Evolutionary conservation across 2,797 vertebrate species (phyloP), one percentile per base, ranked within the genome.

Genomic region (Astyanax mexicanus): DNA sequence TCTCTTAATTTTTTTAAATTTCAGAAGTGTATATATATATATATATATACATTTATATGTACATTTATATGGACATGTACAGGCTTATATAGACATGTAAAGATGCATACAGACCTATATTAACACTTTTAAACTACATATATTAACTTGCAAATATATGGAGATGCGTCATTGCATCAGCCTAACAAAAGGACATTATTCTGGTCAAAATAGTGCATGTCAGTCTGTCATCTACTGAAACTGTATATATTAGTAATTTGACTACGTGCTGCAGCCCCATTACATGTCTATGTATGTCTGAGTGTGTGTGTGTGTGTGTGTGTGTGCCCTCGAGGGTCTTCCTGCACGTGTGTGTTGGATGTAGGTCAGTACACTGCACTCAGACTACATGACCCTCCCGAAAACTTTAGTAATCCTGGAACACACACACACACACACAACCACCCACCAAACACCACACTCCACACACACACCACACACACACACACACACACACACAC

Each of bases 391-490:
- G 32, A 25, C 64, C 55, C n/a, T 45, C 45, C 35, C 4, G 21
- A 45, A 40, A 45, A 44, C 35, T 62, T 21, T 21, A 68, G 15
- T 29, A 38, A 54, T 40, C 27, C 49, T 15, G 32, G n/a, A 40
- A 58, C 38, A 51, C 40, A 60, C 51, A 35, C 40, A 37, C 65
- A 65, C 47, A 21, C 47, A 19, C 47, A 51, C 21, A 52, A 49
- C 23, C 21, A 11, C 49, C 52, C 49, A 29, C 52, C n/a, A n/a
- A n/a, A n/a, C n/a, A n/a, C 67, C 47, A 49, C 38, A 75, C 49
- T 32, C 37, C 64, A 45, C 45, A 42, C 29, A 40, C 35, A 64
- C 45, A 49, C 67, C 47, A 49, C 38, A 75, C 49, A 32, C 37
- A 57, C 64, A 45, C 45, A 42, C 29, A 40, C 35, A 64, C 45